Evolutionary conservation across 2,888 invertebrate genomes (phyloP), one percentile per base, ranked within the genome.

Genomic region (Calliphora vomitoria): DNA sequence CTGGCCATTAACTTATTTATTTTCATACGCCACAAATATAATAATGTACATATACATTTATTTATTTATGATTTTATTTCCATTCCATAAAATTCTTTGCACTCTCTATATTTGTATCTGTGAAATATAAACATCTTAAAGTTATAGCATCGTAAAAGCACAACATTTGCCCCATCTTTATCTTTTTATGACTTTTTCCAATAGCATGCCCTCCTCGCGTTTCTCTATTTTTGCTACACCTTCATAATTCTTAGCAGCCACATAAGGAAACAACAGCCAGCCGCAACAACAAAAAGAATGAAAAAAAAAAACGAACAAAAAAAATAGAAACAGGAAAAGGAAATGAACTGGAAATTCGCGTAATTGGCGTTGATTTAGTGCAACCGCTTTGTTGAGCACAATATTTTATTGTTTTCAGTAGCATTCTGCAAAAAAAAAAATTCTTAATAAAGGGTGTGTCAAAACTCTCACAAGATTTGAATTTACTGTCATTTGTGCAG

Each of bases 341-440:
- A 89, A 89, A 87, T 88, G 86, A 88, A 87, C 88, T 84, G 89
- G 87, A 89, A 88, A 89, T 87, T 82, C 80, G 78, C 80, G 84
- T 88, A 88, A 89, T 89, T 89, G 88, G 88, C 81, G 84, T 85
- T 89, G 89, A 88, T 89, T 89, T 89, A 89, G 69, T 79, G 81
- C 71, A 84, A 85, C 76, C 53, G 60, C 58, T 71, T 47, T 72
- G 18, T 60, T 72, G 66, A 62, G 31, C 62, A 8, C 41, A 13
- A 69, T n/a, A 74, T 76, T 88, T 88, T 87, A 84, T 68, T 82
- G 82, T 71, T 66, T 62, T 76, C 15, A 11, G 4, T 5, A n/a
- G 31, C 15, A 15, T 1, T 8, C 31, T 31, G 15, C 31, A 35
- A 6, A 15, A 15, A 11, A 8, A 55, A 18, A 20, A 20, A 20